Percentiles rank a stretch among this genome's conserved stretches.
These are phyloP conservation scores for Sphaerophoria rueppellii DNA, from an alignment of 2,888 invertebrate genomes.

Conservation along the genomic window DNA sequence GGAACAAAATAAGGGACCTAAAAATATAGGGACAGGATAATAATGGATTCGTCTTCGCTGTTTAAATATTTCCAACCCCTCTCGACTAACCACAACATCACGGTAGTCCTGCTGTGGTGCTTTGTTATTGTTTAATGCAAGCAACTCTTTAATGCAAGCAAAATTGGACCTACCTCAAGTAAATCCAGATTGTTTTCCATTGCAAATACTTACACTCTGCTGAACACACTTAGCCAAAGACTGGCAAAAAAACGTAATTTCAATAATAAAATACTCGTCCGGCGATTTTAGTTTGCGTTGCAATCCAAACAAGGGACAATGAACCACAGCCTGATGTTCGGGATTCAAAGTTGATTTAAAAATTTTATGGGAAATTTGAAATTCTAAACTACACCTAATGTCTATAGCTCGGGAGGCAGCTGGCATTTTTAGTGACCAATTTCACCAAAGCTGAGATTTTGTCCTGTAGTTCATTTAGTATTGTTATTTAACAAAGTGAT, in stretches of 20 bases:
- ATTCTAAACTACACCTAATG: too few relatives aligned
- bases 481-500: too few relatives aligned
- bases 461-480: too few relatives aligned
- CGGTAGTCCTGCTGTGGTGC: not conserved
- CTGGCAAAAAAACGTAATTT: slow-evolving; percentile 59
- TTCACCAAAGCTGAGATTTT: too few relatives aligned
- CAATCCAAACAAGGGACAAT: slow-evolving; percentile 24
- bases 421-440: too few relatives aligned
- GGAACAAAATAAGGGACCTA: slow-evolving; percentile 56
- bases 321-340: slow-evolving; percentile 11
- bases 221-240: slow-evolving; percentile 45
- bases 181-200: slow-evolving; percentile 58
- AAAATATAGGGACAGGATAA: slow-evolving; percentile 64
- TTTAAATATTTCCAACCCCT: not conserved
- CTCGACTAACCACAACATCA: not conserved
- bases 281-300: slow-evolving; percentile 30
- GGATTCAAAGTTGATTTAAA: too few relatives aligned
- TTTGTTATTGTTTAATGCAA: slow-evolving; percentile 2
- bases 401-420: too few relatives aligned
- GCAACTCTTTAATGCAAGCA: slow-evolving; percentile 17
- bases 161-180: slow-evolving; percentile 66
- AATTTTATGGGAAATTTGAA: too few relatives aligned
- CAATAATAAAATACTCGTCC: slow-evolving; percentile 43
- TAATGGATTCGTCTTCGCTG: slow-evolving; percentile 39
- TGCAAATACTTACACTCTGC: slow-evolving; percentile 44